Evolutionary conservation across 2,888 invertebrate genomes (phyloP), one percentile per base, ranked within the genome.

Genomic region (Malthinus flaveolus): DNA sequence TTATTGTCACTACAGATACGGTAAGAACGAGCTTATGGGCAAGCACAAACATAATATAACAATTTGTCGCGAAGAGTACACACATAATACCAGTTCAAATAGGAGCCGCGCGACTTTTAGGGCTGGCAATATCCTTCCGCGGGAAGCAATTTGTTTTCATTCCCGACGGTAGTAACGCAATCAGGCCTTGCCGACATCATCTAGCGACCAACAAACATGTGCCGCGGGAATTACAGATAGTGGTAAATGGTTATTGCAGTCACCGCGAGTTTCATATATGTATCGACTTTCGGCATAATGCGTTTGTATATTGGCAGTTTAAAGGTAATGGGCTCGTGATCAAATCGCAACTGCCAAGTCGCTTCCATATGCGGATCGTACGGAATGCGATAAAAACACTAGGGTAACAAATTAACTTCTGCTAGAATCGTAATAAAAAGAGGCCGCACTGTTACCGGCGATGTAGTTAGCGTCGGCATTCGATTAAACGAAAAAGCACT

Each of bases 241-340:
- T 74, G 73, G 74, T 75, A 75, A 77, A 75, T 73, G 75, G 74
- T 75, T 75, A 77, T 77, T 75, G 75, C 74, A 63, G 66, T 66
- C 67, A 68, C 66, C 65, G 67, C 68, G 68, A 67, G 70, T 67
- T 69, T 69, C 66, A 68, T 67, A 66, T 65, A 61, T 71, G 75
- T 76, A 77, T 77, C 75, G 76, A 75, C 75, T 76, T 75, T 76
- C 73, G 76, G 75, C 71, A 74, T 76, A 76, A 77, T 77, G 75
- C 71, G 67, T 68, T 67, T 68, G 70, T 73, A 74, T 75, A 75
- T 75, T 73, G 75, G 75, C 75, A 75, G 71, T 76, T 75, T 71
- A 70, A 71, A 64, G 70, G 73, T 73, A 74, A 74, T 74, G 72
- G 73, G 69, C 52, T 70, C 63, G 66, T 65, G 68, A 70, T 69